Percentiles rank a stretch among this genome's conserved stretches.
phyloP scores from a whole-genome alignment of 2,888 invertebrate species.

The Flexamia atlantica region DNA sequence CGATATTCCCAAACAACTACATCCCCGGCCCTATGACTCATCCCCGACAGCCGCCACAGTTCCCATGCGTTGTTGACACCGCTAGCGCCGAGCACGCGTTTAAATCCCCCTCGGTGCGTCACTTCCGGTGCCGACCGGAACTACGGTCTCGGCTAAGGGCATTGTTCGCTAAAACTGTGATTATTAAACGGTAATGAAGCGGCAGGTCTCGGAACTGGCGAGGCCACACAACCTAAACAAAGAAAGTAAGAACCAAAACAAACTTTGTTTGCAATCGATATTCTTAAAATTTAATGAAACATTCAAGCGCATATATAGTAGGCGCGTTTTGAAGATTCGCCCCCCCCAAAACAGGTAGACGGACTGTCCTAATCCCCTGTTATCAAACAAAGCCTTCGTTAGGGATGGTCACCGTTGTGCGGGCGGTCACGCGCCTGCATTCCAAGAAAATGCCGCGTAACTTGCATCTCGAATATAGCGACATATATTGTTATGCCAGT shows the following conservation, averaged over 20 bases:
- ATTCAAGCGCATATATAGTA: too few relatives aligned
- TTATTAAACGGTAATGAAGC: constrained; percentile 27
- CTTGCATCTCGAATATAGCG: too few relatives aligned
- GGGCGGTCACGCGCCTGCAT: too few relatives aligned
- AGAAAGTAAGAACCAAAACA: constrained; percentile 4
- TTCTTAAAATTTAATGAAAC: too few relatives aligned
- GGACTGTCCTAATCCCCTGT: too few relatives aligned
- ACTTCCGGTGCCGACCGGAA: constrained; percentile 47
- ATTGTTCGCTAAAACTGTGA: constrained; percentile 32
- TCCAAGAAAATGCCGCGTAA: too few relatives aligned
- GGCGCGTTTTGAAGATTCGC: too few relatives aligned
- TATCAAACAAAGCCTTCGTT: too few relatives aligned
- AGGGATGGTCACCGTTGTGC: too few relatives aligned
- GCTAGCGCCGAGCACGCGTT: background rate
- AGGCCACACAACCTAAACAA: background rate
- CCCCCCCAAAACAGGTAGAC: too few relatives aligned
- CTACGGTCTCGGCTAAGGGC: constrained; percentile 34
- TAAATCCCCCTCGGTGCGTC: constrained; percentile 51
- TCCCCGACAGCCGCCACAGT: background rate
- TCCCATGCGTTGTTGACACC: background rate
- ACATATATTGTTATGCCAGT: too few relatives aligned
- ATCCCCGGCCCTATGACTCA: background rate
- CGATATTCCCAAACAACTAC: too few relatives aligned
- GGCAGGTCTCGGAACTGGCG: background rate
- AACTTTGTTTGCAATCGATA: background rate